Base-by-base conservation (phyloP, 1,140 invertebrate species). In the Drosophila auraria region DNA sequence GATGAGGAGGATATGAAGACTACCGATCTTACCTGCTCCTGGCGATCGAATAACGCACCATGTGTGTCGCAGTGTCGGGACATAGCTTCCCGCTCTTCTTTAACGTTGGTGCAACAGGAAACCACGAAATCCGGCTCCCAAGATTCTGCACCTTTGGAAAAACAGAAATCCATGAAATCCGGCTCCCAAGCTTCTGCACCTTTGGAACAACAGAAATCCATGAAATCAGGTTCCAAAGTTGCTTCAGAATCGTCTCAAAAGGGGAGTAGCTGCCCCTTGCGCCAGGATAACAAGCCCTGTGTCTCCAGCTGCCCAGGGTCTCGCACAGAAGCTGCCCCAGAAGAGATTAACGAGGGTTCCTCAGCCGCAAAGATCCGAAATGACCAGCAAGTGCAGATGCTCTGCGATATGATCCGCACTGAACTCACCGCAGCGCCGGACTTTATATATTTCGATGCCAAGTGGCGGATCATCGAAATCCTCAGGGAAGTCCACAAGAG, bases 401-500 rank as follows among this genome's bases (percentile, higher is more conserved):
- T 91, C 1, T 90, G 84, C 53, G 89, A 91, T 7, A 83, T 91
- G 82, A 90, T 91, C 8, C 64, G 69, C 25, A 54, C 58, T 5
- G 90, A 91, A 53, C 65, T 91, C 2, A 56, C 51, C 5, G 36
- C 38, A 0, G 74, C 72, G 0, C 80, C 89, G 0, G 89, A 91
- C 25, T 78, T 78, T 6, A 62, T 87, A 23, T 91, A 81, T 51
- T 83, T 72, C 25, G 82, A 92, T 58, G 82, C 90, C 45, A 91
- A 91, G 60, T 91, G 89, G 89, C 80, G 77, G 11, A 91, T 91
- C n/a, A 90, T 91, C 5, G 90, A 86, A 20, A 74, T 91, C 4
- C 20, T 91, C 9, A 75, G 80, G 9, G 90, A 91, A 5, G 84
- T 91, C 0, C 84, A 91, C 40, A 81, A 78, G 12, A 65, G 73